These are phyloP conservation scores for Nothura maculosa DNA, from an alignment of 2,797 vertebrate genomes.

Conservation along the genomic window DNA sequence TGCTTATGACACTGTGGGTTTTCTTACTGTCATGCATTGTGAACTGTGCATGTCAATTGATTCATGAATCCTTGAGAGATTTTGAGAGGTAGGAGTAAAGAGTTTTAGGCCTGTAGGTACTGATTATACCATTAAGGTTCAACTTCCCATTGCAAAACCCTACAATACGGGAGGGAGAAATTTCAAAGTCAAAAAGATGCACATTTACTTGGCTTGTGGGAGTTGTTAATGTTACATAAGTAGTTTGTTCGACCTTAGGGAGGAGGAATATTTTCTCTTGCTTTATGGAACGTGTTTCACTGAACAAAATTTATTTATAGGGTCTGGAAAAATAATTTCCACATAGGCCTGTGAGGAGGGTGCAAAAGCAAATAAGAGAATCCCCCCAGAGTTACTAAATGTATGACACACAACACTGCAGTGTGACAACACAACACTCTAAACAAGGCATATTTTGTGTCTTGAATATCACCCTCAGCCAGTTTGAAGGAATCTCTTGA, in stretches of 20 bases:
- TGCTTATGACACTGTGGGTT: not conserved
- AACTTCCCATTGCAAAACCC: not conserved
- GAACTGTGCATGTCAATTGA: not conserved
- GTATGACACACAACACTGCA: not conserved
- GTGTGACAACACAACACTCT: not conserved
- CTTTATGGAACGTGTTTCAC: not conserved
- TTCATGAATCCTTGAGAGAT: not conserved
- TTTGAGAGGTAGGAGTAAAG: not conserved
- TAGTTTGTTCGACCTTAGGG: not conserved
- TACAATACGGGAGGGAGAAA: not conserved
- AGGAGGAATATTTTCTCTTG: not conserved
- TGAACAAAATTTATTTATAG: not conserved
- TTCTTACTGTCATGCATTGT: not conserved
- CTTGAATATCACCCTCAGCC: not conserved
- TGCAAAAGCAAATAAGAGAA: not conserved
- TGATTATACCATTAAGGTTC: slow-evolving; percentile 1
- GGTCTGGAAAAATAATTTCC: slow-evolving; percentile 27
- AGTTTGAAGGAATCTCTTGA: not conserved
- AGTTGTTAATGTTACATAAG: not conserved
- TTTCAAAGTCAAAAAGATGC: not conserved
- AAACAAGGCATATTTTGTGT: slow-evolving; percentile 4
- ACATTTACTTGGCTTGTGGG: not conserved
- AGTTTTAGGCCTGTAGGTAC: not conserved
- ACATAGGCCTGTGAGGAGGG: not conserved
- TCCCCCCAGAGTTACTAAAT: not conserved